Percentiles rank a stretch among this genome's conserved stretches.
These are phyloP conservation scores for Paraescarpia echinospica DNA, from an alignment of 1,140 invertebrate species.

Conservation along the genomic window DNA sequence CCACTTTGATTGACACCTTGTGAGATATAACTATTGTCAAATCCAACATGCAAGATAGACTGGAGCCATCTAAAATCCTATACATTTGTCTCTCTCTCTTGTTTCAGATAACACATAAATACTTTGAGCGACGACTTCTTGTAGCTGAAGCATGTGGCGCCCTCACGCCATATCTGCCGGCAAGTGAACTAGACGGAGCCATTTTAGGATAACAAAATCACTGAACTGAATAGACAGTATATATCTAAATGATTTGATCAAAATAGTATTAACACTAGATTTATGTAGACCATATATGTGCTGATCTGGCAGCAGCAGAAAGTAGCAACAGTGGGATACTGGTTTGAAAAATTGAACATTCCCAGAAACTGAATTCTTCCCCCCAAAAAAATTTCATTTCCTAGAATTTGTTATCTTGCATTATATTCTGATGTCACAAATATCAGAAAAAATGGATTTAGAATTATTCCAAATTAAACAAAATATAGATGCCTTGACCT, in stretches of 20 bases:
- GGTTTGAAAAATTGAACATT: too few species aligned
- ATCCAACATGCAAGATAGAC: not conserved
- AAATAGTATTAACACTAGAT: not conserved
- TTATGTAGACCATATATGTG: not conserved
- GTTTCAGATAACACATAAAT: constrained; percentile 68
- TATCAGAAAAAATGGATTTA: too few species aligned
- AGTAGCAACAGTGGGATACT: not conserved
- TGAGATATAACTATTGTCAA: not conserved
- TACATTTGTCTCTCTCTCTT: not conserved
- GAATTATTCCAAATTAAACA: too few species aligned
- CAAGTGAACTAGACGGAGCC: constrained; percentile 27
- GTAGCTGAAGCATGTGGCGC: constrained; percentile 74
- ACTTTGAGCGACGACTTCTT: constrained; percentile 70
- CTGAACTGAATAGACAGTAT: not conserved
- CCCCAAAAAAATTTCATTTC: too few species aligned
- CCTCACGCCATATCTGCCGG: constrained; percentile 71
- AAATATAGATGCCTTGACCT: too few species aligned
- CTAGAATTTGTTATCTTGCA: too few species aligned
- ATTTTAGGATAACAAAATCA: not conserved
- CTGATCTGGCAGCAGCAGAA: not conserved
- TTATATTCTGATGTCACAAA: too few species aligned
- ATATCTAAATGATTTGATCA: not conserved
- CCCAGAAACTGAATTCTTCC: not conserved
- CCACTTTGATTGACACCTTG: too few species aligned
- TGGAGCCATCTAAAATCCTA: not conserved